Base-by-base conservation (phyloP, 2,888 invertebrate genomes). In the Oeneis ivallda region DNA sequence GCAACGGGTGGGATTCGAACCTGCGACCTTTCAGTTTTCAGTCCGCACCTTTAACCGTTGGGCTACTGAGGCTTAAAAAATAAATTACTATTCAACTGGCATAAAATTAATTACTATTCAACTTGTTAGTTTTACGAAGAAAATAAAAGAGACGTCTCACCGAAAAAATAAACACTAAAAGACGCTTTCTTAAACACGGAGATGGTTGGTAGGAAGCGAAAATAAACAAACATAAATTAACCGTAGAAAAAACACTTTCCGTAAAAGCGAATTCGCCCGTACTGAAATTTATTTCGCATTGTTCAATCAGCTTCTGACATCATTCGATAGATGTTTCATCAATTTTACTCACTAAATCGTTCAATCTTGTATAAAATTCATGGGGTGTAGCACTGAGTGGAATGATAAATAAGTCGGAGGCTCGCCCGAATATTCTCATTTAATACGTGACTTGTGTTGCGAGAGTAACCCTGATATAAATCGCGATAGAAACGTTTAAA, bases 281-380 rank as follows among this genome's bases (percentile, higher is more conserved):
- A 54, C 34, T 54, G 54, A 62, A 62, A 62, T 37, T 43, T 53
- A 62, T 62, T 62, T 62, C 76, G 76, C 78, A 82, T 77, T 83
- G 82, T 80, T 81, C 88, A 86, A 88, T 90, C 89, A 84, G 81
- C 80, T 74, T 79, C 86, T 81, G 84, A 85, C 89, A 85, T 79
- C 83, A 81, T 81, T 84, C 88, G 85, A 89, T 90, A 86, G 87
- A 89, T 86, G 87, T 86, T 85, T 86, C 89, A 91, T 92, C 90
- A 91, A 91, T 92, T 88, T 89, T 81, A 85, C 84, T 87, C 84
- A 86, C 83, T 89, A 91, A 91, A 90, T 91, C 91, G 90, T 86
- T 91, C 91, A 88, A 90, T 91, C 91, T 91, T 91, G 89, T 91
- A 91, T 88, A 89, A 91, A 91, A 92, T 91, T 92, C 90, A 92